phyloP scores from a whole-genome alignment of 2,797 vertebrate genomes.

The Syncerus caffer region DNA sequence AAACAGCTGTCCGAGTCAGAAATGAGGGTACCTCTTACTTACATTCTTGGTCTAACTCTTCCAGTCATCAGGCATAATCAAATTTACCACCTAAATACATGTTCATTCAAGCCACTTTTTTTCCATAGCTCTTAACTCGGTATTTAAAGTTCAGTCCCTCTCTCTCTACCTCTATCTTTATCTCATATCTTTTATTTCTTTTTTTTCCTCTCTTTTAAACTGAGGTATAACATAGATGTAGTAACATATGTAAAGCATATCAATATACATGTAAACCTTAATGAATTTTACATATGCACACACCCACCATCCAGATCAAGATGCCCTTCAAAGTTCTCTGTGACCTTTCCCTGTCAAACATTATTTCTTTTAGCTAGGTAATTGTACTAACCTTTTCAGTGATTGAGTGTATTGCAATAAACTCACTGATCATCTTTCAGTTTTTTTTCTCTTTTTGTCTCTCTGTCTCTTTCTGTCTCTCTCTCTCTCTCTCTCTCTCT shows the following conservation, averaged over 20 bases:
- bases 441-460: background rate
- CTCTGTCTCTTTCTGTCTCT: background rate
- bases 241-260: background rate
- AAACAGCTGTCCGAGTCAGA: background rate
- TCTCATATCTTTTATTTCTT: background rate
- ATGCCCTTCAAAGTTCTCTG: background rate
- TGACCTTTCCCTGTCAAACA: background rate
- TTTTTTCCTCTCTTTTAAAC: background rate
- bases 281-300: background rate
- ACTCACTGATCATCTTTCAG: background rate
- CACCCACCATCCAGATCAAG: background rate
- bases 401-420: background rate
- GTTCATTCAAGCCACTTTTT: background rate
- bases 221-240: background rate
- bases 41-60: background rate
- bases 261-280: background rate
- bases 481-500: accelerated
- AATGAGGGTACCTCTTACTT: background rate
- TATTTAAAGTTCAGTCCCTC: background rate
- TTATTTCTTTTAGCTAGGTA: background rate
- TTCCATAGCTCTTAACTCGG: background rate
- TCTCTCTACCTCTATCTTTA: background rate
- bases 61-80: background rate
- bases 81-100: background rate
- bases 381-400: background rate